A percentile compares a stretch with the other conserved stretches of the same genome.
Evolutionary conservation across 2,888 invertebrate genomes (phyloP).

Genomic region (Drosophila buzzatii): DNA sequence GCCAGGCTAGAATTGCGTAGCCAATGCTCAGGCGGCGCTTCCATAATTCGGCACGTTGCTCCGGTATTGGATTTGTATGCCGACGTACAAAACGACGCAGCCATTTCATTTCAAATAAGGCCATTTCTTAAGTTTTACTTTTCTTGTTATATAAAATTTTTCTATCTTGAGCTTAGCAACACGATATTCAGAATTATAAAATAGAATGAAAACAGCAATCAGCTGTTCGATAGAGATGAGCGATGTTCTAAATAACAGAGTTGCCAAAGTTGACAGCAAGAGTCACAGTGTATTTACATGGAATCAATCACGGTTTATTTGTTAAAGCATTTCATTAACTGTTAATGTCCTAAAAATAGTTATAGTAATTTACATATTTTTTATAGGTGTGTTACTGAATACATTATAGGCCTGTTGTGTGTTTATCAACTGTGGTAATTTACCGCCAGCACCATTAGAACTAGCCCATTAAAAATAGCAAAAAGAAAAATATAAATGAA

Average conservation of each 20-base stretch:
- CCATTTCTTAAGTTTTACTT: slow-evolving; percentile 66
- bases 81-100: slow-evolving; percentile 86
- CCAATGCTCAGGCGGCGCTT: slow-evolving; percentile 88
- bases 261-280: neutral
- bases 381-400: neutral
- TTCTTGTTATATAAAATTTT: slow-evolving; percentile 57
- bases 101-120: slow-evolving; percentile 86
- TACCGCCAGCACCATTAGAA: neutral
- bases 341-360: neutral
- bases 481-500: slow-evolving; percentile 11
- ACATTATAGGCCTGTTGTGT: neutral
- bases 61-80: slow-evolving; percentile 86
- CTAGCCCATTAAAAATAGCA: neutral
- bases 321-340: neutral
- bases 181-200: slow-evolving; percentile 17
- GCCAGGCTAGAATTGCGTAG: slow-evolving; percentile 90
- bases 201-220: slow-evolving; percentile 48
- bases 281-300: neutral
- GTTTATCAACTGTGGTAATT: neutral
- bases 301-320: neutral
- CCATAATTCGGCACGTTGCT: slow-evolving; percentile 87
- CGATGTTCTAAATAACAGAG: slow-evolving; percentile 8
- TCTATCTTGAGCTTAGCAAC: slow-evolving; percentile 9
- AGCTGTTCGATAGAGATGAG: slow-evolving; percentile 50
- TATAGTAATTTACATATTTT: neutral